Evolutionary conservation across 2,797 vertebrate genomes (phyloP).

Genomic region (Anas bernieri): DNA sequence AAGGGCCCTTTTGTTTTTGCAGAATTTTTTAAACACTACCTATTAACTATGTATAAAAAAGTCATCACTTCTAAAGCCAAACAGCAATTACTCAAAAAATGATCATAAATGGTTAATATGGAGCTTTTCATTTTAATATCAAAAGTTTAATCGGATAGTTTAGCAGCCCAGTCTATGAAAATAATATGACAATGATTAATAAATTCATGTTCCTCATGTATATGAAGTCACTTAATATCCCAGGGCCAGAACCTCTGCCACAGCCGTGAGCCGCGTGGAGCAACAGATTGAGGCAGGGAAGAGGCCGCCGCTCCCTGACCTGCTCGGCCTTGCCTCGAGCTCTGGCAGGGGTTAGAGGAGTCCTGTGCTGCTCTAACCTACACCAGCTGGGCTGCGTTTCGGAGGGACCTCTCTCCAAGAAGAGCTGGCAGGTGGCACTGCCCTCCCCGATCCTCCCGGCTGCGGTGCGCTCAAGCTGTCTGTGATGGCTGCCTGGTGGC

Average conservation of each 20-base stretch:
- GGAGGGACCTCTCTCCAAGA: neutral
- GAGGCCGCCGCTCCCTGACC: rapidly evolving
- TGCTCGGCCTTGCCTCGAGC: neutral
- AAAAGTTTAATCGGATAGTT: neutral
- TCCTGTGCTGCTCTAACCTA: neutral
- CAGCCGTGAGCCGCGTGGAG: neutral
- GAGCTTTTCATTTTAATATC: neutral
- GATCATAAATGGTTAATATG: neutral
- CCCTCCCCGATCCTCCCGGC: neutral
- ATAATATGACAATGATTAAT: neutral
- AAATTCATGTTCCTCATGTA: neutral
- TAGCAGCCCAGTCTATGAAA: neutral
- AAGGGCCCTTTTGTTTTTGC: neutral
- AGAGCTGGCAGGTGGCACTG: neutral
- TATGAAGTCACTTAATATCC: neutral
- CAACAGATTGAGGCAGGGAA: neutral
- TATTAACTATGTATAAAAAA: neutral
- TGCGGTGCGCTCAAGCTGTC: neutral
- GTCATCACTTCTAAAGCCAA: neutral
- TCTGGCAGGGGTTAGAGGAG: neutral
- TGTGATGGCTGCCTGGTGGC: neutral
- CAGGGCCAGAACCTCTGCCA: neutral
- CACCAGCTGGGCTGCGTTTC: neutral
- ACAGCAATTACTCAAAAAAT: neutral
- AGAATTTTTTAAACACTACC: neutral